Evolutionary conservation across 2,113 vertebrate genomes (phyloP).

Genomic region (Hydrochoerus hydrochaeris): DNA sequence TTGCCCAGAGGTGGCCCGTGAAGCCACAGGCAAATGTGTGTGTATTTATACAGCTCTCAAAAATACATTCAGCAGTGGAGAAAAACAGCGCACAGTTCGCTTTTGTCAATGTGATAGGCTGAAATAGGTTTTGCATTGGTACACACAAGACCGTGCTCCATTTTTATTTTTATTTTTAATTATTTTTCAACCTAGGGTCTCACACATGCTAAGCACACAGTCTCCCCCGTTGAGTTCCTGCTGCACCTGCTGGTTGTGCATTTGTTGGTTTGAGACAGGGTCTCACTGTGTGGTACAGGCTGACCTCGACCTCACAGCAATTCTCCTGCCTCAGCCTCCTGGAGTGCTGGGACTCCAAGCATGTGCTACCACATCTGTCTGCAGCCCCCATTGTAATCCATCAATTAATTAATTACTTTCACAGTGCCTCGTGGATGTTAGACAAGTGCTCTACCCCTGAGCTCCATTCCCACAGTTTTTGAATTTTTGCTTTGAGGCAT

Average conservation of each 20-base stretch:
- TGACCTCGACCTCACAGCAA: too few species aligned
- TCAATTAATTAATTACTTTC: background rate
- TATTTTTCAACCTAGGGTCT: background rate
- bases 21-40: slow-evolving; percentile 66
- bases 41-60: slow-evolving; percentile 66
- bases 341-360: too few species aligned
- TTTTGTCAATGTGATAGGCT: background rate
- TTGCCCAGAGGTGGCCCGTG: background rate
- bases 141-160: background rate
- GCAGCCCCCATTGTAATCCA: background rate
- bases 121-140: background rate
- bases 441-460: background rate
- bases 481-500: background rate
- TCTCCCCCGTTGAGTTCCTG: too few species aligned
- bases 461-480: background rate
- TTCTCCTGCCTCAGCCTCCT: too few species aligned
- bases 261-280: background rate
- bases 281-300: too few species aligned
- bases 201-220: background rate
- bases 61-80: background rate
- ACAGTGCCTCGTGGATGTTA: background rate
- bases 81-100: background rate
- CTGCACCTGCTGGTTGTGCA: background rate
- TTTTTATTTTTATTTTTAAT: background rate
- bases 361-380: background rate